A percentile compares a stretch with the other conserved stretches of the same genome.
These are phyloP conservation scores for Rhipidura dahli DNA, from an alignment of 2,113 vertebrate species.

Conservation along the genomic window DNA sequence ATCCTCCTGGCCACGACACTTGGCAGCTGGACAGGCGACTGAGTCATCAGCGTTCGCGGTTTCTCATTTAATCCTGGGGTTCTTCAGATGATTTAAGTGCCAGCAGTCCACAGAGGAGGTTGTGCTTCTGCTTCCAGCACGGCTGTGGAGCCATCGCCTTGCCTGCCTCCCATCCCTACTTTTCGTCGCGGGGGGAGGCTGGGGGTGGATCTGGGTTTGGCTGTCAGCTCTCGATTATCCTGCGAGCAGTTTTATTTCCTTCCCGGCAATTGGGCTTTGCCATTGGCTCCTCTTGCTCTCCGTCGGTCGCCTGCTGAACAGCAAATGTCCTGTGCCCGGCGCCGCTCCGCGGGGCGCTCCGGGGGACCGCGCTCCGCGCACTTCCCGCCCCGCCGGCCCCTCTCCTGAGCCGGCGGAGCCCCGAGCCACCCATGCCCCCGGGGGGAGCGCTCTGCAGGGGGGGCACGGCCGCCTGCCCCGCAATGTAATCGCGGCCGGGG, in stretches of 20 bases:
- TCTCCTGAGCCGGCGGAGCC: neutral
- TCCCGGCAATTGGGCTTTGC: neutral
- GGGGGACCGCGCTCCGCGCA: neutral
- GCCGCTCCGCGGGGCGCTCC: neutral
- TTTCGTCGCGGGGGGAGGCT: neutral
- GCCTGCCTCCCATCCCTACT: neutral
- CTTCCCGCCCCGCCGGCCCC: neutral
- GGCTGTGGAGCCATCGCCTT: neutral
- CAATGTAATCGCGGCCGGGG: conserved; percentile 26
- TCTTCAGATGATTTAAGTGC: conserved; percentile 1
- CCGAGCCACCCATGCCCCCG: conserved; percentile 30
- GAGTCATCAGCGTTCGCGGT: conserved; percentile 20
- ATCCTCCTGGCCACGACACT: neutral
- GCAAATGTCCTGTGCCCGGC: conserved; percentile 13
- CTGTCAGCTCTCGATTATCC: neutral
- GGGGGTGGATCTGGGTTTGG: neutral
- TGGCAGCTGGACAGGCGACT: conserved; percentile 37
- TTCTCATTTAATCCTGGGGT: conserved; percentile 18
- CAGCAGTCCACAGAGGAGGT: neutral
- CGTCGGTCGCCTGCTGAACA: neutral
- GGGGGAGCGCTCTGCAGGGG: conserved; percentile 16
- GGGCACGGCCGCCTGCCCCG: conserved; percentile 46
- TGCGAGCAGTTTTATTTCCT: conserved; percentile 10
- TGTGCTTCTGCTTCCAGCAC: neutral
- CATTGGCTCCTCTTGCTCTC: conserved; percentile 37